Evolutionary conservation across 2,797 vertebrate species (phyloP), one percentile per base, ranked within the genome.

Genomic region (Notolabrus celidotus): DNA sequence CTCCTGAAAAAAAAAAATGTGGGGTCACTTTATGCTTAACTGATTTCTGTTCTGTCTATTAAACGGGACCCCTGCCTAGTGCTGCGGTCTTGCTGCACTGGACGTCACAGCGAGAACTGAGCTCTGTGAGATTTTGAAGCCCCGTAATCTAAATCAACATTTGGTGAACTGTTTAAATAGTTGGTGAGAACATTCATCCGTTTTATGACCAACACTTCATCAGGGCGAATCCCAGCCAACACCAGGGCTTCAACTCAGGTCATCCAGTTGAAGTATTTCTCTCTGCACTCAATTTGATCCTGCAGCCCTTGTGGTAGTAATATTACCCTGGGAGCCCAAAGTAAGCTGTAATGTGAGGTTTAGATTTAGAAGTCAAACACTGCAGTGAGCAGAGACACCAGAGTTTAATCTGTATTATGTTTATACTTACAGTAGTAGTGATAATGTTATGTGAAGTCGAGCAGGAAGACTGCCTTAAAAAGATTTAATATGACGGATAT

Each of bases 161-260:
- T 74, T 80, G 68, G 47, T 49, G 64, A 75, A 72, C 49, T 68
- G 45, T 74, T 88, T 67, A 61, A 56, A 82, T 71, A 59, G 25
- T 56, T 43, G 33, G 52, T 61, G 59, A 68, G 42, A 47, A 66
- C 57, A 53, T 76, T 74, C 62, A 57, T 75, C 64, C 33, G 10
- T 82, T 83, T 84, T 85, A 86, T 70, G 62, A 66, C 42, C 27
- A 55, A 69, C 82, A 82, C 79, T 74, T 87, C 74, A 82, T 88
- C 62, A 77, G 69, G 0, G 25, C 1, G 12, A 50, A 41, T 53
- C 20, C 3, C 4, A 19, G 83, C 75, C 77, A 85, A 47, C 31
- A 51, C 22, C 5, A 16, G 16, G 41, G 20, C 64, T 62, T 58
- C 58, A 77, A 64, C 53, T 0, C 19, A 14, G 70, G 50, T 73